A percentile compares a stretch with the other conserved stretches of the same genome.
phyloP scores from a whole-genome alignment of 2,113 vertebrate species.

The Ivindomyrus marchei region DNA sequence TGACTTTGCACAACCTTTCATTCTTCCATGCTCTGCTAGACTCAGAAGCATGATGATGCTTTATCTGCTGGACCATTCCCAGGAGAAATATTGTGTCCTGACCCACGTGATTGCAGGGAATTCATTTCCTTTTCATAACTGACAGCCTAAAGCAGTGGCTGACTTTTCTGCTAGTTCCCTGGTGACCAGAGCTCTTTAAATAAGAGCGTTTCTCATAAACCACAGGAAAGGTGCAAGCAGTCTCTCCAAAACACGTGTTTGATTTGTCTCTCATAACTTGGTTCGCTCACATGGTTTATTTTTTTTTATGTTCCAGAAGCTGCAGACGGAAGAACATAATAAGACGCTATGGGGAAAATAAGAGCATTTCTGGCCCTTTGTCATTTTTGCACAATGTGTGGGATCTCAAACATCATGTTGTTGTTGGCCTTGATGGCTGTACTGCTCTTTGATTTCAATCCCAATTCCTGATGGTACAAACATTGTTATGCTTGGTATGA shows the following conservation, averaged over 20 bases:
- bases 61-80: not conserved
- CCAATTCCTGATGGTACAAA: not conserved
- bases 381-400: not conserved
- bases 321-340: not conserved
- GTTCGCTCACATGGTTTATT: not conserved
- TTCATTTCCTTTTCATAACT: not conserved
- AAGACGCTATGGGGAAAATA: not conserved
- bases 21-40: not conserved
- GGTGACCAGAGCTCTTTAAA: not conserved
- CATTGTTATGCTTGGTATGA: not conserved
- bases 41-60: not conserved
- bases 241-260: not conserved
- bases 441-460: not conserved
- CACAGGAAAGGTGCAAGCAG: not conserved
- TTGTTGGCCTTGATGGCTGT: not conserved
- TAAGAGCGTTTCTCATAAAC: not conserved
- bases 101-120: not conserved
- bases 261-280: not conserved
- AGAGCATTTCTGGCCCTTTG: not conserved
- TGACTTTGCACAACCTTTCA: not conserved
- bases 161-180: not conserved
- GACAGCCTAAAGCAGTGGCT: not conserved
- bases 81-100: not conserved
- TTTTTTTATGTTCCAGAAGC: not conserved
- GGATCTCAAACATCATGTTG: not conserved